Conservation (phyloP, 2,113 vertebrate species). For the Lycaon pictus region DNA sequence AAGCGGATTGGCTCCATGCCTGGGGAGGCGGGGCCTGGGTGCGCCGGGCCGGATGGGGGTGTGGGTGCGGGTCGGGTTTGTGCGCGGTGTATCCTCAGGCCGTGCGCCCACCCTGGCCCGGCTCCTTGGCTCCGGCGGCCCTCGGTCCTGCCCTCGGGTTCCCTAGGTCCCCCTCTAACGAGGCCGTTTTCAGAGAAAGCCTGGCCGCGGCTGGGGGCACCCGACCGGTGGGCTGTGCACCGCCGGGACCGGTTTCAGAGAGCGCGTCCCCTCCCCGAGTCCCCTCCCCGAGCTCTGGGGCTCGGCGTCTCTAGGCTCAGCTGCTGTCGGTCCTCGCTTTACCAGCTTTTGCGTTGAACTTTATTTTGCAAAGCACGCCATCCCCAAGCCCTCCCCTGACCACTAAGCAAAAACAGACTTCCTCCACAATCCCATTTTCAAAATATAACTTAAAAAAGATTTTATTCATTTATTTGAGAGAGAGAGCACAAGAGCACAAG, state of each 20-base stretch:
- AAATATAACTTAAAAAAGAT: not conserved
- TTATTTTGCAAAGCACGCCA: not conserved
- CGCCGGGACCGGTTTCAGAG: not conserved
- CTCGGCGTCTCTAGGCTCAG: not conserved
- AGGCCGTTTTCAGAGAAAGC: not conserved
- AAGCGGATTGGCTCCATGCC: not conserved
- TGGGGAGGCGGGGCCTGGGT: not conserved
- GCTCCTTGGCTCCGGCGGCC: accelerated
- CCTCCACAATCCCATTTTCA: constrained; percentile 74
- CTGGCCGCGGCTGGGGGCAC: not conserved
- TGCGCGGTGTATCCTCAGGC: accelerated
- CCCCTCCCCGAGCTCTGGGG: too few relatives aligned
- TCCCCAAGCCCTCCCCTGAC: constrained; percentile 84
- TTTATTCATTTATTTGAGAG: not conserved
- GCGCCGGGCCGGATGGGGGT: accelerated
- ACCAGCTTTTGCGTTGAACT: not conserved
- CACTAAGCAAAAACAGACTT: constrained; percentile 86
- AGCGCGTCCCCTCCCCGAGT: not conserved
- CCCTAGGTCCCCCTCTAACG: accelerated
- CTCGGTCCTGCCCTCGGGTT: not conserved
- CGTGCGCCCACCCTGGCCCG: accelerated
- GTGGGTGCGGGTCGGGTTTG: accelerated
- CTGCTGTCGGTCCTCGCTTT: not conserved
- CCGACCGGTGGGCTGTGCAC: not conserved
- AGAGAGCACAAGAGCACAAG: not conserved